These are phyloP conservation scores for Caerostris darwini DNA, from an alignment of 1,140 invertebrate species.

Conservation along the genomic window DNA sequence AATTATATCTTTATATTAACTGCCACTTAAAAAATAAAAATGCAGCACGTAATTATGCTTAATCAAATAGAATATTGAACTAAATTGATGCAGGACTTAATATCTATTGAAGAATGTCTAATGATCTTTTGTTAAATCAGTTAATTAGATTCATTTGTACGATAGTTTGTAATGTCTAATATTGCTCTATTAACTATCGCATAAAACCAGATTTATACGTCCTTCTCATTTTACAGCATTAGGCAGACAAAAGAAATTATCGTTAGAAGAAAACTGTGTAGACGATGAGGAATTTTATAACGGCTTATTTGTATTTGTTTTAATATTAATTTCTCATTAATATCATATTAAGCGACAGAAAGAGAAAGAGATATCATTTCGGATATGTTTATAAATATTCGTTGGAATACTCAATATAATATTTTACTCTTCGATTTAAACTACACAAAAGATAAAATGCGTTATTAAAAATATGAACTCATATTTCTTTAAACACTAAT, in stretches of 20 bases:
- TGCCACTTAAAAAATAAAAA: background rate
- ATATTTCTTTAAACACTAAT: too few relatives aligned
- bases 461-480: too few relatives aligned
- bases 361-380: too few relatives aligned
- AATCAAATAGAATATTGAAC: background rate
- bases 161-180: background rate
- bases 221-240: background rate
- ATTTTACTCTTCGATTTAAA: too few relatives aligned
- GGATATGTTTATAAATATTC: too few relatives aligned
- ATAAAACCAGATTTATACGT: constrained; percentile 17
- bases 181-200: constrained; percentile 8
- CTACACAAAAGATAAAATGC: too few relatives aligned
- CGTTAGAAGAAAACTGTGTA: background rate
- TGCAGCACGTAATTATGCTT: background rate
- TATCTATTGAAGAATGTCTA: background rate
- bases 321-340: too few relatives aligned
- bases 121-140: background rate
- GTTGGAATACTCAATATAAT: too few relatives aligned
- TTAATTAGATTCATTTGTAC: background rate
- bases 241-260: background rate
- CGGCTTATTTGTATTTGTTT: too few relatives aligned
- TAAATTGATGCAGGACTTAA: background rate
- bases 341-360: too few relatives aligned
- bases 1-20: background rate
- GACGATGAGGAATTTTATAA: background rate